Percentiles rank a stretch among this genome's conserved stretches.
Conservation (phyloP, 2,113 vertebrate species). For the Coturnix japonica region DNA sequence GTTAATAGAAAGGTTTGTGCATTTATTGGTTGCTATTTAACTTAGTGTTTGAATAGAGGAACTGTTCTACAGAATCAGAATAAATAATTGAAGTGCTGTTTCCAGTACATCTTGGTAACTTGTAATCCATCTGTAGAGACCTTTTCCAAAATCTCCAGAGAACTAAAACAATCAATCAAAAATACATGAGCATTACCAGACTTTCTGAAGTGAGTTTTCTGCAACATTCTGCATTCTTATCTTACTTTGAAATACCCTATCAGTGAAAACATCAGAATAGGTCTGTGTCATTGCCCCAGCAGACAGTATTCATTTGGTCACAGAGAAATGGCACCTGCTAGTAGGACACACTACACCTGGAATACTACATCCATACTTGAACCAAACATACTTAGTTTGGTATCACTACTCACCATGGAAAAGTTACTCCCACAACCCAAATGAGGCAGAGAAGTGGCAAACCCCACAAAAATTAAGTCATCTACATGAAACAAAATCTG, state of each 20-base stretch:
- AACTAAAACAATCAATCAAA: slow-evolving; percentile 60
- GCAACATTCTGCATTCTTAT: neutral
- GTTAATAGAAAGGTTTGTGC: slow-evolving; percentile 78
- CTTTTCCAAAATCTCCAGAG: slow-evolving; percentile 70
- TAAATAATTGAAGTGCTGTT: slow-evolving; percentile 45
- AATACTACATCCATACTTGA: neutral
- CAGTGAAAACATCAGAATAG: neutral
- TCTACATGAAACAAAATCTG: neutral
- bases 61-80: slow-evolving; percentile 65
- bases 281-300: neutral
- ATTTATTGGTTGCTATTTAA: slow-evolving; percentile 61
- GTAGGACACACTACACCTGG: neutral
- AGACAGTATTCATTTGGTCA: neutral
- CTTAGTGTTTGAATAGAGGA: slow-evolving; percentile 45
- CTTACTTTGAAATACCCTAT: neutral
- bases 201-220: slow-evolving; percentile 17
- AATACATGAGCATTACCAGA: slow-evolving; percentile 33
- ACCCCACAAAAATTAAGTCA: neutral
- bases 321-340: neutral
- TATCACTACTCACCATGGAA: neutral
- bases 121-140: slow-evolving; percentile 59
- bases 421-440: neutral
- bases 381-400: neutral
- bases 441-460: neutral
- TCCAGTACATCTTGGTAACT: slow-evolving; percentile 60